Evolutionary conservation across 2,888 invertebrate genomes (phyloP).

Genomic region (Lasioglossum calceatum): DNA sequence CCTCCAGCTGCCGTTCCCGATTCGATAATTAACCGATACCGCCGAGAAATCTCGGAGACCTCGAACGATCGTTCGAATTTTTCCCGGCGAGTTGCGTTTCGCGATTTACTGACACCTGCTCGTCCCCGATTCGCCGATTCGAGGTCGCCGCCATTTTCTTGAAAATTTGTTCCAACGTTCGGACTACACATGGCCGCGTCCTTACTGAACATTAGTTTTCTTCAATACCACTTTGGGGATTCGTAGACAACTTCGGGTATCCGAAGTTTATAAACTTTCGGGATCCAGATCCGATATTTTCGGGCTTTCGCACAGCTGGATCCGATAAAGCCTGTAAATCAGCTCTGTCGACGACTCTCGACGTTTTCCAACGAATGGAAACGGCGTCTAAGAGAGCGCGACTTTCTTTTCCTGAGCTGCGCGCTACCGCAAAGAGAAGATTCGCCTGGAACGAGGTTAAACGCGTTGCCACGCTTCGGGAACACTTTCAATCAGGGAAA

Average conservation of each 20-base stretch:
- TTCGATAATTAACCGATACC: not conserved
- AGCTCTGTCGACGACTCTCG: not conserved
- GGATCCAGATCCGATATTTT: not conserved
- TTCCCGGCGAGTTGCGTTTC: not conserved
- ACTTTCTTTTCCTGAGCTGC: constrained; percentile 25
- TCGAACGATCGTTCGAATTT: not conserved
- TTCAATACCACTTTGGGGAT: too few relatives aligned
- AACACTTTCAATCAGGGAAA: constrained; percentile 70
- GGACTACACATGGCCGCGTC: too few relatives aligned
- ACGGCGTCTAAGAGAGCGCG: constrained; percentile 1
- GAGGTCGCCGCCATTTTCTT: not conserved
- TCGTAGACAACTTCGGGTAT: too few relatives aligned
- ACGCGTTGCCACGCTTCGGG: constrained; percentile 46
- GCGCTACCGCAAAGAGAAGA: constrained; percentile 3
- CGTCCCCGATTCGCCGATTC: constrained; percentile 1
- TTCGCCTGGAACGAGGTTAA: constrained; percentile 55
- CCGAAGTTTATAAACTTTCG: too few relatives aligned
- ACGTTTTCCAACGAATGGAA: not conserved
- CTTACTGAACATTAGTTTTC: too few relatives aligned
- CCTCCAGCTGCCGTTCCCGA: constrained; percentile 18
- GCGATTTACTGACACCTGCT: not conserved
- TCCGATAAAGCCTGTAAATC: not conserved
- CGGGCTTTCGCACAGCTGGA: not conserved
- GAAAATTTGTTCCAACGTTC: not conserved
- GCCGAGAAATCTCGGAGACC: constrained; percentile 10